These are phyloP conservation scores for Andrena flavipes DNA, from an alignment of 2,888 invertebrate species.

Conservation along the genomic window DNA sequence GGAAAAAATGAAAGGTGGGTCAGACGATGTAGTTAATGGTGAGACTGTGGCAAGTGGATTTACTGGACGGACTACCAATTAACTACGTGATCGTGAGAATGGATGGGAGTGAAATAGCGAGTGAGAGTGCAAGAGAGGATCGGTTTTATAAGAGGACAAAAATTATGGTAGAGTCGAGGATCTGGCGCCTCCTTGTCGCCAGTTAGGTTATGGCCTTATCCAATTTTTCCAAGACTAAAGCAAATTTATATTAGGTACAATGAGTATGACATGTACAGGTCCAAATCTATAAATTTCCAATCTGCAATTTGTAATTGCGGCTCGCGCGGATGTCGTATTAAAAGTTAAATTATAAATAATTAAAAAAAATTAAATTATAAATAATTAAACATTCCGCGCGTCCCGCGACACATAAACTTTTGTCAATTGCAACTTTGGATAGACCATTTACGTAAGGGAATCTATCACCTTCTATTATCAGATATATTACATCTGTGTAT, in stretches of 20 bases:
- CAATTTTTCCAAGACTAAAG: conserved; percentile 84
- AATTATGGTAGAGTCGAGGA: conserved; percentile 77
- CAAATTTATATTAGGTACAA: conserved; percentile 84
- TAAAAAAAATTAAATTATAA: conserved; percentile 70
- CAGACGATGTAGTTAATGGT: conserved; percentile 76
- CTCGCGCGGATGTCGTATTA: conserved; percentile 77
- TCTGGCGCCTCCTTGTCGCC: conserved; percentile 82
- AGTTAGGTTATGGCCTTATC: conserved; percentile 85
- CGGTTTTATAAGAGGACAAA: conserved; percentile 79
- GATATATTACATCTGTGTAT: conserved; percentile 79
- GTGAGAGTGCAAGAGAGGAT: conserved; percentile 73
- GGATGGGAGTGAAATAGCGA: conserved; percentile 71
- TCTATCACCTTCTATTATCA: conserved; percentile 76
- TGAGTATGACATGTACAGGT: conserved; percentile 81
- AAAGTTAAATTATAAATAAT: conserved; percentile 70
- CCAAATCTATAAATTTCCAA: conserved; percentile 82
- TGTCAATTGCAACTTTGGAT: conserved; percentile 84
- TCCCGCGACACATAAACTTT: conserved; percentile 80
- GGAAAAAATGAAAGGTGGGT: conserved; percentile 67
- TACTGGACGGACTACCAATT: conserved; percentile 71
- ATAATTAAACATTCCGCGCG: conserved; percentile 80
- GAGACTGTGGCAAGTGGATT: conserved; percentile 72
- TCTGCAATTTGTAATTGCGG: conserved; percentile 80
- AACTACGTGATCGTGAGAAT: conserved; percentile 74
- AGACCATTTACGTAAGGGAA: conserved; percentile 75